Evolutionary conservation across 2,888 invertebrate genomes (phyloP), one percentile per base, ranked within the genome.

Genomic region (Drosophila meridiana): DNA sequence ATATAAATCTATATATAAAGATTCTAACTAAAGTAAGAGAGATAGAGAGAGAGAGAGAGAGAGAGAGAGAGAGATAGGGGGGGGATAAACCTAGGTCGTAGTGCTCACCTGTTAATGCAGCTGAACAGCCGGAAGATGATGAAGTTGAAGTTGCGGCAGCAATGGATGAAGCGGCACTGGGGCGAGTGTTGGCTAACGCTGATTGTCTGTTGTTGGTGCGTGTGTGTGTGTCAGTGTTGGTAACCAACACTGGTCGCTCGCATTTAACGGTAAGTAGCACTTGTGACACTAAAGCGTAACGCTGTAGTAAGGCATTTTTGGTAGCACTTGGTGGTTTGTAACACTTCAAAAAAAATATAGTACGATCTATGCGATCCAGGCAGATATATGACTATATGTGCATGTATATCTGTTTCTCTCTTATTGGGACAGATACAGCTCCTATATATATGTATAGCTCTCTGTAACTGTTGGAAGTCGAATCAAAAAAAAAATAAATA

Each of bases 241-340:
- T 75, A 56, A 43, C 67, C 78, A 78, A 78, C 78, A 77, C 78
- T 78, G 75, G 28, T 69, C 42, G 42, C 58, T 58, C 58, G 56
- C 57, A 47, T 26, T 32, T 53, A 66, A 66, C 52, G 53, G 40
- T 76, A 78, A 74, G 78, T 78, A 72, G 82, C 85, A 87, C 86
- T 85, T 82, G 72, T 70, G 73, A 82, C 87, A 85, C 87, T 86
- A 86, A 86, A 86, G 86, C 83, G 83, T 86, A 62, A 83, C 80
- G 86, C 83, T 86, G 60, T 85, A 72, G 56, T 85, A 87, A 86
- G 85, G 85, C 85, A 86, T 87, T 82, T 83, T 83, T 84, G 72
- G 82, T 84, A 73, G 77, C 76, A 74, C 78, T 83, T 79, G 66
- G 55, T 34, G 66, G 66, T 56, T 52, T 64, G 45, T 75, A 82